phyloP scores from a whole-genome alignment of 23 tunicate genomes.

The Ascidia mentula region DNA sequence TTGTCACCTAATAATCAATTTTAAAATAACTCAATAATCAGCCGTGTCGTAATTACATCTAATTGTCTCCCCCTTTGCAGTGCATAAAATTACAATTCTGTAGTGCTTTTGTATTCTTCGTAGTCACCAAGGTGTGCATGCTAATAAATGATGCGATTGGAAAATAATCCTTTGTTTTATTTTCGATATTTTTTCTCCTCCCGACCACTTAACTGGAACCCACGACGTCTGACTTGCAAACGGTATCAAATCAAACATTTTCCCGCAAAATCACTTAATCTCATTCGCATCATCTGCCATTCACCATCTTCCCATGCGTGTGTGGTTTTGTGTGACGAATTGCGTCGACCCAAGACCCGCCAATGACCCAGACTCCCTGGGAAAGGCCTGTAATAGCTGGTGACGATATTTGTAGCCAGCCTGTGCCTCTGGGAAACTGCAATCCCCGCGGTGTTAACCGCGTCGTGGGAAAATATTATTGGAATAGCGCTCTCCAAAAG shows the following conservation, averaged over 20 bases:
- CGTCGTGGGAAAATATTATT: conserved; percentile 34
- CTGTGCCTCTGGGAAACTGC: conserved; percentile 49
- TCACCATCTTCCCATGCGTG: neutral
- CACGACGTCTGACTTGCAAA: neutral
- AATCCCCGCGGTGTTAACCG: neutral
- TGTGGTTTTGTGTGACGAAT: no score
- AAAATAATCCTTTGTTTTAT: neutral
- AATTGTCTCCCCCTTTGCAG: neutral
- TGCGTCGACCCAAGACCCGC: neutral
- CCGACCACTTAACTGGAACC: neutral
- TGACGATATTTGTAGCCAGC: conserved; percentile 41
- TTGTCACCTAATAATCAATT: neutral
- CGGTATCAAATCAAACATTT: conserved; percentile 4
- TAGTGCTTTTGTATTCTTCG: neutral
- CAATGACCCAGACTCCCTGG: neutral
- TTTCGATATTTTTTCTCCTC: neutral
- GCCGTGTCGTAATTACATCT: neutral
- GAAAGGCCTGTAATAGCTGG: neutral
- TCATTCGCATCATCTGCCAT: neutral
- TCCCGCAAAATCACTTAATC: neutral
- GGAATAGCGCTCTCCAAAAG: conserved; percentile 19
- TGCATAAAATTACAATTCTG: neutral
- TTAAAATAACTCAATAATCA: neutral
- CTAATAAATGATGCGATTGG: neutral
- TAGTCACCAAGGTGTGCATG: conserved; percentile 11